Base-by-base conservation (phyloP, 2,113 vertebrate species). In the Calypte anna region DNA sequence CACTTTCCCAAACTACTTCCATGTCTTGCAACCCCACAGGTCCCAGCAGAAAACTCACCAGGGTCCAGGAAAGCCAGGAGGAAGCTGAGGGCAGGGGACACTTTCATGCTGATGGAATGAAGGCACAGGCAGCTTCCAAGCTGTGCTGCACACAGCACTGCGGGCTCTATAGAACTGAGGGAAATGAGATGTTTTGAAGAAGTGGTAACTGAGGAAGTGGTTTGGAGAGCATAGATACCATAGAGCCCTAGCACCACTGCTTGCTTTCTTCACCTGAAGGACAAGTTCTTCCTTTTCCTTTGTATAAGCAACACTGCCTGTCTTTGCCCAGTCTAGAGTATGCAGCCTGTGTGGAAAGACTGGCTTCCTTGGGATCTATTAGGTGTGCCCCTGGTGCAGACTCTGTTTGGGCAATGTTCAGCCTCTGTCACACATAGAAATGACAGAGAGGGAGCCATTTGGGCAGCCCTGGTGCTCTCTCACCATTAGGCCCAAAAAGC, bases 31-130 rank as follows among this genome's bases (percentile, higher is more conserved):
- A 9, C 10, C 43, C 43, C 0, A 0, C 27, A 73, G 9, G 6
- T 61, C 51, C 12, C 36, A 55, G 7, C 1, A 0, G 17, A 83
- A 92, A 74, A 72, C 86, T 94, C 53, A 96, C 95, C 96, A 40
- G 69, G 3, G 6, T 91, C 80, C 70, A 96, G 61, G 40, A 96
- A 83, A 82, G 76, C 58, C 86, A 95, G 54, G 48, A 95, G 38
- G 27, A 96, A 55, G 33, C 73, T 72, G 33, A 96, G 21, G 61
- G 73, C 61, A 50, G 95, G 53, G 10, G 57, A 67, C 3, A 38
- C 16, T 75, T 85, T 81, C 94, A 96, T 95, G 80, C 9, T 91
- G 86, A 16, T 55, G 8, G 28, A 44, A 16, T 24, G 14, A 20
- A 78, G 80, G 55, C 15, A 40, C 55, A 81, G 23, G 19, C 3